A percentile compares a stretch with the other conserved stretches of the same genome.
phyloP scores from a whole-genome alignment of 2,113 vertebrate species.

The Upupa epops region DNA sequence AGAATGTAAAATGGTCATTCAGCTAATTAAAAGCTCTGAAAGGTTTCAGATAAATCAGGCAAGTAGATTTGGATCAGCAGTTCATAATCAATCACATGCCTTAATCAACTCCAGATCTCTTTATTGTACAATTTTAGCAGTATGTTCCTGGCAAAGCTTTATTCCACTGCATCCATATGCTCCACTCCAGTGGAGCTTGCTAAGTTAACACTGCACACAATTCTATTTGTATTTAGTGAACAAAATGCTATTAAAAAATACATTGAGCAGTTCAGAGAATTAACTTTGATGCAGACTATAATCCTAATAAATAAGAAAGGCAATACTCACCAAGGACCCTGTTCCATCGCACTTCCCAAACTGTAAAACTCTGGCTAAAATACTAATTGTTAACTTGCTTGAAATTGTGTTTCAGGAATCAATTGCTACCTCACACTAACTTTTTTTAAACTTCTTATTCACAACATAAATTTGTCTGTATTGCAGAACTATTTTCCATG shows the following conservation, averaged over 20 bases:
- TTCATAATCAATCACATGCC: neutral
- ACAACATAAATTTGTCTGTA: neutral
- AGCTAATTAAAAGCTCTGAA: neutral
- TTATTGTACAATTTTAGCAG: neutral
- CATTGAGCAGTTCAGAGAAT: neutral
- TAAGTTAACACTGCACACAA: neutral
- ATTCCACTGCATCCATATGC: neutral
- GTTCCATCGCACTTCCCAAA: neutral
- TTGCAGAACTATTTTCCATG: neutral
- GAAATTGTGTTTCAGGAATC: neutral
- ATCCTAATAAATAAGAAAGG: neutral
- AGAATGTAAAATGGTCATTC: neutral
- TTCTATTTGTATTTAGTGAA: neutral
- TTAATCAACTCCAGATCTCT: neutral
- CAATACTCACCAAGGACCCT: neutral
- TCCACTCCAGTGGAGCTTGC: neutral
- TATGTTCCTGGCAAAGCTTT: neutral
- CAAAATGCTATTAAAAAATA: neutral
- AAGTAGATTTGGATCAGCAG: neutral
- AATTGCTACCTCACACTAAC: neutral
- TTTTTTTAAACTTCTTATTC: neutral
- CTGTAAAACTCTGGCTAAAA: neutral
- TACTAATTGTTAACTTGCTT: neutral
- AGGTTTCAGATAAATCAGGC: neutral
- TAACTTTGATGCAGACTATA: neutral